Base-by-base conservation (phyloP, 2,888 invertebrate species). In the Norana najaformis region DNA sequence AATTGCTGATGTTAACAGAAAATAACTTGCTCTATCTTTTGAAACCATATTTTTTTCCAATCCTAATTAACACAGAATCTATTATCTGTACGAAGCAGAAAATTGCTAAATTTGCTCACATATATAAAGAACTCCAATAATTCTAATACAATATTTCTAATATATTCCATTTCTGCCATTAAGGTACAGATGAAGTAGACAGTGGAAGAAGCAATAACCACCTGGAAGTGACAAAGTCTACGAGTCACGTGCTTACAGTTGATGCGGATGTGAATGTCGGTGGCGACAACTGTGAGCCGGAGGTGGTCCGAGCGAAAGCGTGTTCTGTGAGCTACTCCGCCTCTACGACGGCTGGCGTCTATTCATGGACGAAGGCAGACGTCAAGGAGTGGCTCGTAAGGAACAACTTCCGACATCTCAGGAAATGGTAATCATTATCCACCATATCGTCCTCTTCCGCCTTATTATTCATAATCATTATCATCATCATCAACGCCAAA, bases 341-440 rank as follows among this genome's bases (percentile, higher is more conserved):
- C 20, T 36, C 85, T 34, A 36, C 85, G 36, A 36, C 18, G 6
- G 37, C 37, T 85, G 20, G 36, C 5, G 85, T 37, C 85, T 85
- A 6, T 37, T 36, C 85, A 8, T 85, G 85, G 85, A 85, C 85
- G 18, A 85, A 35, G 85, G 18, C 35, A 23, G 36, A 36, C 36
- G 85, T 85, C 85, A 36, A 14, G 85, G 85, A 85, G 37, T 85
- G 85, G 85, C 36, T 85, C 20, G 85, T 35, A 37, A 85, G 36
- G 37, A 85, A 85, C 85, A 85, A 85, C 37, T 37, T 85, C 4
- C 85, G 35, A 36, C 85, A 85, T n/a, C 85, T 85, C 85, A 85
- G 6, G 36, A 85, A 85, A 85, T 85, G 85, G 85, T 85, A 36
- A 69, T n/a, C 1, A 69, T n/a, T 11, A 69, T 69, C 4, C 4